These are phyloP conservation scores for Lathronympha strigana DNA, from an alignment of 2,888 invertebrate genomes.

Conservation along the genomic window DNA sequence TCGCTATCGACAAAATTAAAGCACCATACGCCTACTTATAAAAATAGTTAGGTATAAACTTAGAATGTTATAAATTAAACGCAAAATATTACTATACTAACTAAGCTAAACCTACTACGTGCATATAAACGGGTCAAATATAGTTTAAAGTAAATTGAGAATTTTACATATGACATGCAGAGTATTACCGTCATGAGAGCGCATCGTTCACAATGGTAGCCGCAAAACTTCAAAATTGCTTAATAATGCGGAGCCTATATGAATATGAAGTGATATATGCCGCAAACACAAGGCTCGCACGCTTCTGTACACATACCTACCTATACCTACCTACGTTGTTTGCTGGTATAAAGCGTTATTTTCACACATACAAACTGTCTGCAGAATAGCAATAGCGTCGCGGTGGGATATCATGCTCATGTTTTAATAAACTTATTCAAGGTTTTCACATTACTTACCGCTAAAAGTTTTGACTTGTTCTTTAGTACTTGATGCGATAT, in stretches of 20 bases:
- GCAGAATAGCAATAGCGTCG: conserved; percentile 21
- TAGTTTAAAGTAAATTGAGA: too few relatives aligned
- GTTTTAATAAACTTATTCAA: conserved; percentile 10
- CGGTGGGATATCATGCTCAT: conserved; percentile 12
- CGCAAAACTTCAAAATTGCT: background rate
- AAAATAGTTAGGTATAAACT: too few relatives aligned
- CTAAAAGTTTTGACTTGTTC: too few relatives aligned
- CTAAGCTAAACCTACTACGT: too few relatives aligned
- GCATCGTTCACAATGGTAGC: background rate
- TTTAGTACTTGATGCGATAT: too few relatives aligned
- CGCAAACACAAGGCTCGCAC: conserved; percentile 1
- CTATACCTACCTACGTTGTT: conserved; percentile 18
- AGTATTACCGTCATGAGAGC: background rate
- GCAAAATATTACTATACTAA: too few relatives aligned
- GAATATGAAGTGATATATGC: background rate
- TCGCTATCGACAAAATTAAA: too few relatives aligned
- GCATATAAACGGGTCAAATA: too few relatives aligned
- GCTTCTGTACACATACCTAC: too few relatives aligned
- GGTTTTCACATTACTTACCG: background rate
- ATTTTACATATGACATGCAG: too few relatives aligned
- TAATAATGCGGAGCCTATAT: background rate
- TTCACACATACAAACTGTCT: conserved; percentile 12
- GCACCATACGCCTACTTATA: too few relatives aligned
- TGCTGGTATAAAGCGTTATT: conserved; percentile 26
- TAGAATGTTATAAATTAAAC: too few relatives aligned